Percentiles rank a stretch among this genome's conserved stretches.
These are phyloP conservation scores for Oxyura jamaicensis DNA, from an alignment of 2,113 vertebrate genomes.

Conservation along the genomic window DNA sequence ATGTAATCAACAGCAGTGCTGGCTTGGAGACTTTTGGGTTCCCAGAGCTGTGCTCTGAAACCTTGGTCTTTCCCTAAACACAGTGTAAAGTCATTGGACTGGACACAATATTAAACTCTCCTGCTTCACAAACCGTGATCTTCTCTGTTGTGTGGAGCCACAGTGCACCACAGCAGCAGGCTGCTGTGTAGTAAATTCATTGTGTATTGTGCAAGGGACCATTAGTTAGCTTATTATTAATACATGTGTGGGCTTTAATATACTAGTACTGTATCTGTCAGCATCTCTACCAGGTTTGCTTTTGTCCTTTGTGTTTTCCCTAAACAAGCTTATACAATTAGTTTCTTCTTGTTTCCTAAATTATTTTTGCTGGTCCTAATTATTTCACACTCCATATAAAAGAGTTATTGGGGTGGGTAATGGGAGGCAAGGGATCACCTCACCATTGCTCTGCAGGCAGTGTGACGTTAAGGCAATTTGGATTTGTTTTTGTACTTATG, in stretches of 20 bases:
- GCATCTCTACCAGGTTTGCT: conserved; percentile 50
- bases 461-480: conserved; percentile 71
- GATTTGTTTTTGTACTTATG: conserved; percentile 63
- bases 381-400: conserved; percentile 86
- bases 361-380: conserved; percentile 83
- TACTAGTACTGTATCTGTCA: conserved; percentile 46
- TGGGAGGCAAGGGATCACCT: conserved; percentile 77
- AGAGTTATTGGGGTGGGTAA: conserved; percentile 83
- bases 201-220: conserved; percentile 35
- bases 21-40: not conserved
- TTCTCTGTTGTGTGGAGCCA: conserved; percentile 4
- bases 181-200: conserved; percentile 54
- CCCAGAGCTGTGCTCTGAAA: not conserved
- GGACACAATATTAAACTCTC: conserved; percentile 35
- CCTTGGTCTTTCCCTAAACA: not conserved
- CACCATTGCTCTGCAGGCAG: conserved; percentile 34
- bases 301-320: conserved; percentile 77
- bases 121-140: not conserved
- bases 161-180: not conserved
- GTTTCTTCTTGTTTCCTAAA: conserved; percentile 83
- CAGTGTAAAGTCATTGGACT: not conserved
- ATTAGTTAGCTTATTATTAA: conserved; percentile 66
- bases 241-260: conserved; percentile 60
- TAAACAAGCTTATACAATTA: conserved; percentile 80
- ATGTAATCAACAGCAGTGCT: not conserved